Evolutionary conservation across 2,888 invertebrate species (phyloP), one percentile per base, ranked within the genome.

Genomic region (Dexiosoma caninum): DNA sequence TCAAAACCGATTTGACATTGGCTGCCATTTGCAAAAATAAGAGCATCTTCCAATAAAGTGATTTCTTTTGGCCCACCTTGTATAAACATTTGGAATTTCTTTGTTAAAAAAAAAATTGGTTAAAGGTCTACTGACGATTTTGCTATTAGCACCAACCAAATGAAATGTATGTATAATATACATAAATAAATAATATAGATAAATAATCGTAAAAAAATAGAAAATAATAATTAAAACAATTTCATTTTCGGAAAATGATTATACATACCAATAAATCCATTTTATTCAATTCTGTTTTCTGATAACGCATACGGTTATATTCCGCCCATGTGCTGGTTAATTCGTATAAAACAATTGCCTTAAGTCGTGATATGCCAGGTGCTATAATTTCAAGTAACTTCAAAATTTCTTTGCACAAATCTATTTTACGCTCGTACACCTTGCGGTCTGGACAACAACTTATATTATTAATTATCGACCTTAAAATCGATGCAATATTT

Each of bases 291-390:
- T 87, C 88, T 35, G 86, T 85, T 55, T 87, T 86, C 40, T 84
- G 86, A 55, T 84, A 89, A 16, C 84, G 80, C 59, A 89, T 84
- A 3, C 89, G 84, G 30, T 84, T 85, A 21, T 95, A 86, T 84
- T 94, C 92, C 3, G 93, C 92, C 83, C 92, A 91, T 0, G 95
- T 93, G n/a, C 92, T 92, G 85, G 95, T 94, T 83, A 95, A 90
- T 88, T 96, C 96, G 85, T 95, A 96, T 44, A 95, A 86, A 5
- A 94, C 92, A 64, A 96, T 93, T 0, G 94, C 95, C 92, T 87
- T 89, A 2, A 88, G 67, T 2, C 90, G 84, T 1, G 89, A 89
- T 57, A 90, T 86, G 2, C 88, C 89, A 0, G 95, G 95, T 78
- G 94, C 94, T 1, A 95, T 88, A 32, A 92, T 92, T 78, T 93